These are phyloP conservation scores for Hipposideros larvatus DNA, from an alignment of 2,797 vertebrate genomes.

Conservation along the genomic window DNA sequence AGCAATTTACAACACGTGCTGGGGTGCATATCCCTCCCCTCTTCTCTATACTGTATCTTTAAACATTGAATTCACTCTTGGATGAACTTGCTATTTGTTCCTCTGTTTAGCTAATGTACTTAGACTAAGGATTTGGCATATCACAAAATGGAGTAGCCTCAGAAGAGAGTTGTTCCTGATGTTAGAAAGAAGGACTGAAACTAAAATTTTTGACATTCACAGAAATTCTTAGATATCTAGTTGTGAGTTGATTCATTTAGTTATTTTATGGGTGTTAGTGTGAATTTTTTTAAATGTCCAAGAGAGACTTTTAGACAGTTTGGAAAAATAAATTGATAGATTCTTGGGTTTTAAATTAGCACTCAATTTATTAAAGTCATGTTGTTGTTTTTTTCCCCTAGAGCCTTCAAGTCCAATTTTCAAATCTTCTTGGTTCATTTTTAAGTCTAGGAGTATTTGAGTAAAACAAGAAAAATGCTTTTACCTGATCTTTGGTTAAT, in stretches of 20 bases:
- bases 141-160: background rate
- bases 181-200: conserved; percentile 54
- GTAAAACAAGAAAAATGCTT: conserved; percentile 29
- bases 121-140: background rate
- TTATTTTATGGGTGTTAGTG: background rate
- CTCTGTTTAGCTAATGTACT: background rate
- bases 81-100: background rate
- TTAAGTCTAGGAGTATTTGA: conserved; percentile 21
- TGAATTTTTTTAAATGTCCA: conserved; percentile 17
- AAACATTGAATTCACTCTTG: conserved; percentile 24
- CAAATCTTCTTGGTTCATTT: background rate
- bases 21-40: background rate
- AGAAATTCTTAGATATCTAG: conserved; percentile 53
- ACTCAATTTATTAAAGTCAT: conserved; percentile 50
- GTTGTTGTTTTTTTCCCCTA: background rate
- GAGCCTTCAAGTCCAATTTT: background rate
- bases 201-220: background rate
- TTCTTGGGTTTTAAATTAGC: conserved; percentile 34
- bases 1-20: background rate
- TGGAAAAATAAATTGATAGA: conserved; percentile 35
- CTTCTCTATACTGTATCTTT: background rate
- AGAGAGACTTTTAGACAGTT: background rate
- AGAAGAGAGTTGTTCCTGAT: background rate
- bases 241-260: conserved; percentile 24
- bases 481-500: conserved; percentile 37